These are phyloP conservation scores for Platerodrilus igneus DNA, from an alignment of 2,888 invertebrate species.

Conservation along the genomic window DNA sequence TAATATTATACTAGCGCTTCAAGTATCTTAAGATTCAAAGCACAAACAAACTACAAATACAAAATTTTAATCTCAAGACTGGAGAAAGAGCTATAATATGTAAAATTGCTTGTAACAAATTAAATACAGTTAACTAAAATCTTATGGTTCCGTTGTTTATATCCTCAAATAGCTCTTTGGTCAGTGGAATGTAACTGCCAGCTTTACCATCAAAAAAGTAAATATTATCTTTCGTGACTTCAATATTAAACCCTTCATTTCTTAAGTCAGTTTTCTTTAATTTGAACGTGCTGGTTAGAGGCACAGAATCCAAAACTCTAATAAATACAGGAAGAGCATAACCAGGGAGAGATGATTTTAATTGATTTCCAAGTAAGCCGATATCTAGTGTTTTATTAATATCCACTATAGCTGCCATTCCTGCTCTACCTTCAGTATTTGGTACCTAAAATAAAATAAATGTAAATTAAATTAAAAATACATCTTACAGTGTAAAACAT, in stretches of 20 bases:
- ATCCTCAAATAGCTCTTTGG: constrained; percentile 36
- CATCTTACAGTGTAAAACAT: too few relatives aligned
- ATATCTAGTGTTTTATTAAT: constrained; percentile 58
- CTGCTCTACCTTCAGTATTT: constrained; percentile 79
- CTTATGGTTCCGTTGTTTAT: constrained; percentile 35
- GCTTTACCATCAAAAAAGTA: constrained; percentile 55
- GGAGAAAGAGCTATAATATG: too few relatives aligned
- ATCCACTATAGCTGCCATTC: constrained; percentile 89
- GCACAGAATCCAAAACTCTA: constrained; percentile 70
- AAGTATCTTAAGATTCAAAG: too few relatives aligned
- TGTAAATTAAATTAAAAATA: too few relatives aligned
- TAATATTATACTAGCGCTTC: too few relatives aligned
- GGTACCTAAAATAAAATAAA: constrained; percentile 73
- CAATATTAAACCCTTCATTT: constrained; percentile 76
- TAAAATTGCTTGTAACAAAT: too few relatives aligned
- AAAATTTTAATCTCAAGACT: neutral
- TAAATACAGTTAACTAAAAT: too few relatives aligned
- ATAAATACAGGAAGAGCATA: constrained; percentile 90
- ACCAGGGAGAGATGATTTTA: constrained; percentile 68
- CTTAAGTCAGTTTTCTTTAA: constrained; percentile 84
- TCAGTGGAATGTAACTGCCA: constrained; percentile 36
- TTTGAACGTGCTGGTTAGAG: constrained; percentile 88
- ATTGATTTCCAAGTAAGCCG: constrained; percentile 55
- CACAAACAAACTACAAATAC: constrained; percentile 1
- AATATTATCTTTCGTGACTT: constrained; percentile 66